Evolutionary conservation across 92 coral and sea anemone species (phyloP), one percentile per base, ranked within the genome.

Genomic region (Metridium senile): DNA sequence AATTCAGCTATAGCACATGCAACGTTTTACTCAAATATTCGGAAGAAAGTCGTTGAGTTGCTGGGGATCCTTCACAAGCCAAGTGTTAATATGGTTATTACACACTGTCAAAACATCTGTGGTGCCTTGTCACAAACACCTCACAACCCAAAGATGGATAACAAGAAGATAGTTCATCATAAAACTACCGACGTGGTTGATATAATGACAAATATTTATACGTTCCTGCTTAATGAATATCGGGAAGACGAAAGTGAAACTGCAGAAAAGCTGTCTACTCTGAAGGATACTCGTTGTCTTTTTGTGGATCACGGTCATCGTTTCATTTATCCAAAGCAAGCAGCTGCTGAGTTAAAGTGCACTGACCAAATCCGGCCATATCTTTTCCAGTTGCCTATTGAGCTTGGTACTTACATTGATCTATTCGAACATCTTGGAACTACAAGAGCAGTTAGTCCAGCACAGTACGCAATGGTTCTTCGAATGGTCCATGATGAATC

Each of bases 381-480:
- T 68, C 85, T 91, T 59, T 91, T 77, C 67, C 61, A 78, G 54
- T 17, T 77, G 32, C 97, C 91, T 20, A 72, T 18, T 10, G 66
- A 71, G 26, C 31, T 88, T 28, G 93, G 84, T 27, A 53, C 58
- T 28, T 91, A 58, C 71, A 79, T 62, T 19, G 62, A 51, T 17
- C 9, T 88, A 34, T 82, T 88, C 82, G 63, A 58, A 29, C 57
- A 39, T 9, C 68, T 91, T 32, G 97, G 97, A 4, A 78, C 88
- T 22, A 74, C 93, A 9, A 71, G 68, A 32, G 68, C 56, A 11
- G 91, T 64, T 8, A 74, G 77, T 25, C 59, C 84, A 23, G 66
- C 57, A 2, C 93, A 91, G 58, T 89, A 85, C 23, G 88, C 97
- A 1, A 73, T 74, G 81, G 90, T 91, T 54, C 74, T 88, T 43